Evolutionary conservation across 2,797 vertebrate species (phyloP).

Genomic region (Lepus oiostolus): DNA sequence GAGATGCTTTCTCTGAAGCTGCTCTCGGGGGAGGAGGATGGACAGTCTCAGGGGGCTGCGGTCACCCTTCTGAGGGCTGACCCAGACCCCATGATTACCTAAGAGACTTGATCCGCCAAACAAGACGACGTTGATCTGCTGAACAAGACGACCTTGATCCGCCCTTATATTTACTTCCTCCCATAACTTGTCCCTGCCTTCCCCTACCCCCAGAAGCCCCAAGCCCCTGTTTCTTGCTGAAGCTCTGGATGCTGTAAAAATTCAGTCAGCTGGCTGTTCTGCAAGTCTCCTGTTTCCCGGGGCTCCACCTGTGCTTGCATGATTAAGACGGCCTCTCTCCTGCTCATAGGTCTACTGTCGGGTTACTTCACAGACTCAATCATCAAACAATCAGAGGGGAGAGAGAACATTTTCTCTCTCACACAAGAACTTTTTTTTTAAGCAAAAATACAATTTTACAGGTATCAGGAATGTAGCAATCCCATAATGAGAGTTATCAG

Average conservation of each 20-base stretch:
- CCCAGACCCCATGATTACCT: not conserved
- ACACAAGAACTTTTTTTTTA: conserved; percentile 1
- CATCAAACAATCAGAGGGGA: not conserved
- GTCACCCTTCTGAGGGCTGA: no score
- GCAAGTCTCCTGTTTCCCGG: not conserved
- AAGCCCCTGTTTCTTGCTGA: not conserved
- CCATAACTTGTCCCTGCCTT: not conserved
- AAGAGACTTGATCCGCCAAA: not conserved
- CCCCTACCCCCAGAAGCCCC: not conserved
- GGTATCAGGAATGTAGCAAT: conserved; percentile 46
- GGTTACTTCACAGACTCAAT: not conserved
- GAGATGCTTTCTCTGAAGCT: not conserved
- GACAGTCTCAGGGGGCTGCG: not conserved
- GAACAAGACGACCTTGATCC: not conserved
- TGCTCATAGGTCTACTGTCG: not conserved
- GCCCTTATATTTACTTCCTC: not conserved
- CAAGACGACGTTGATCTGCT: not conserved
- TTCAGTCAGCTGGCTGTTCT: not conserved
- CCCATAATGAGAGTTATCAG: conserved; percentile 61
- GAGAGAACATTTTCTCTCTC: not conserved
- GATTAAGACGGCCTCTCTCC: not conserved
- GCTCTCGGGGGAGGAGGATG: not conserved
- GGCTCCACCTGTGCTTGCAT: no score
- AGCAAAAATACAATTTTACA: conserved; percentile 47
- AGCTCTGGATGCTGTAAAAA: not conserved